Evolutionary conservation across 1,140 invertebrate species (phyloP).

Genomic region (Drosophila subpulchrella): DNA sequence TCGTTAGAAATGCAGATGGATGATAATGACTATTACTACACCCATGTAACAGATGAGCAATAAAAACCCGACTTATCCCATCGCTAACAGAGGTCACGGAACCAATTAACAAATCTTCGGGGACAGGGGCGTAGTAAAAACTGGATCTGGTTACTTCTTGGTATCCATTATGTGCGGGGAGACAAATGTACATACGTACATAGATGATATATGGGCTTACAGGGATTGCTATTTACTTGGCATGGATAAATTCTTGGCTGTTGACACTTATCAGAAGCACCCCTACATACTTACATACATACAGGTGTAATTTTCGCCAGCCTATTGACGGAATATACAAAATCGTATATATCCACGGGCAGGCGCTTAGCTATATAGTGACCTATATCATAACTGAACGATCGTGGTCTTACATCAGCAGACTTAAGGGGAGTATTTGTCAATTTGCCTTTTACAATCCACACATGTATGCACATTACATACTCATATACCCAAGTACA

Average conservation of each 20-base stretch:
- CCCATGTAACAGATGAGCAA: background rate
- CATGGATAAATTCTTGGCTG: slow-evolving; percentile 33
- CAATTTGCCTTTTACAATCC: slow-evolving; percentile 9
- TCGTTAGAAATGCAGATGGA: background rate
- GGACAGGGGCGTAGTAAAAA: slow-evolving; percentile 31
- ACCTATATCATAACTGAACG: background rate
- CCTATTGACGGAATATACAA: background rate
- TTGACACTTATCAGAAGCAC: slow-evolving; percentile 32
- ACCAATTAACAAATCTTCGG: slow-evolving; percentile 26
- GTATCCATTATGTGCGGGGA: background rate
- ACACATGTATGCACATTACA: slow-evolving; percentile 25
- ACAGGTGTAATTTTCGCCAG: slow-evolving; percentile 9
- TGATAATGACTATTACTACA: background rate
- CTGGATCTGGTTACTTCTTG: slow-evolving; percentile 13
- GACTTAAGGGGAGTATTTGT: background rate
- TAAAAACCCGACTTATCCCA: slow-evolving; percentile 14
- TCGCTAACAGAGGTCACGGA: slow-evolving; percentile 29
- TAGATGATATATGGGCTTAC: background rate
- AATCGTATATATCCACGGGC: background rate
- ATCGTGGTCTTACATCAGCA: slow-evolving; percentile 3
- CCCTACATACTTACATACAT: slow-evolving; percentile 20
- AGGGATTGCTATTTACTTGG: slow-evolving; percentile 16
- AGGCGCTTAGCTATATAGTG: background rate
- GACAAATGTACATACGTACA: background rate
- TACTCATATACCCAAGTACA: slow-evolving; percentile 39